Conservation (phyloP, 2,888 invertebrate genomes). For the Noctua janthe region DNA sequence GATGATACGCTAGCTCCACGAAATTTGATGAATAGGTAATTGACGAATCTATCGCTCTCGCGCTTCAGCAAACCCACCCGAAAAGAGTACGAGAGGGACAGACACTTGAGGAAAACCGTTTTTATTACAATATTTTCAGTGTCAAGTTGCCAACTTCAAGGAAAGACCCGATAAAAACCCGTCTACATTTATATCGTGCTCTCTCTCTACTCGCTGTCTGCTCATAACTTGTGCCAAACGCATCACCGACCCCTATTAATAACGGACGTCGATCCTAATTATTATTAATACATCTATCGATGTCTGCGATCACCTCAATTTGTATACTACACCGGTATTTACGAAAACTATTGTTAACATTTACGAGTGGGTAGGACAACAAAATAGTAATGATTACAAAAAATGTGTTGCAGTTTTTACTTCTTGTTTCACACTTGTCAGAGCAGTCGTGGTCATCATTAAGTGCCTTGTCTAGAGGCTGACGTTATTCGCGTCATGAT, state of each 20-base stretch:
- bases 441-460: not conserved
- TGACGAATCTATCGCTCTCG: not conserved
- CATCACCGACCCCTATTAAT: slow-evolving; percentile 79
- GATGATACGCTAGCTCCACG: not conserved
- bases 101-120: not conserved
- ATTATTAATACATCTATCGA: slow-evolving; percentile 79
- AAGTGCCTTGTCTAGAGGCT: not conserved
- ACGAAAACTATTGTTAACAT: slow-evolving; percentile 20
- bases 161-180: not conserved
- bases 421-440: not conserved
- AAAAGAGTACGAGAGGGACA: not conserved
- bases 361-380: not conserved
- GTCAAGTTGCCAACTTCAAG: not conserved
- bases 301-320: slow-evolving; percentile 76
- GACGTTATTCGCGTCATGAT: not conserved
- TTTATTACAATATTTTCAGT: not conserved
- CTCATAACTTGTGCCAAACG: slow-evolving; percentile 56
- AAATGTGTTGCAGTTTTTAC: not conserved
- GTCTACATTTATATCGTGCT: not conserved
- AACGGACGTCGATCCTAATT: slow-evolving; percentile 81
- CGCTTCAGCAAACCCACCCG: not conserved
- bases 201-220: slow-evolving; percentile 31
- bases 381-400: not conserved
- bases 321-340: slow-evolving; percentile 56
- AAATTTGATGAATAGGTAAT: not conserved